These are phyloP conservation scores for Eristalis tenax DNA, from an alignment of 2,888 invertebrate species.

Conservation along the genomic window DNA sequence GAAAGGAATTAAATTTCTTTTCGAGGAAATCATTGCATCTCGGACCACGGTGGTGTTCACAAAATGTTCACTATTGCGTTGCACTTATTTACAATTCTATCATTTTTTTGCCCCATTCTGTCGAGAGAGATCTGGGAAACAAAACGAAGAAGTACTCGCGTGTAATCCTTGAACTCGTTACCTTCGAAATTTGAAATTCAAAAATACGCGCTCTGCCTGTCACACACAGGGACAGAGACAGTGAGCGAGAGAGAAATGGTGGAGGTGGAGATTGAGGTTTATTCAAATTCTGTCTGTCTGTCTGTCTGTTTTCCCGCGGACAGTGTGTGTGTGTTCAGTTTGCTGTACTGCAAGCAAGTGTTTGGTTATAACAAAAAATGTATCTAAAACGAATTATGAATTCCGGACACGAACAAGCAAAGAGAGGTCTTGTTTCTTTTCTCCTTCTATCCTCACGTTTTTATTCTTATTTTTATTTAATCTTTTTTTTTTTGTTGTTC, in stretches of 20 bases:
- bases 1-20: constrained; percentile 34
- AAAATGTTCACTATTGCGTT: neutral
- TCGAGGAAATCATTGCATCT: neutral
- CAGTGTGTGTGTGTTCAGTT: constrained; percentile 22
- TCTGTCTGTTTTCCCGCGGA: constrained; percentile 12
- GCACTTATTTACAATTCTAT: neutral
- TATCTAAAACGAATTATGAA: constrained; percentile 54
- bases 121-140: neutral
- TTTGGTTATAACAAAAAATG: constrained; percentile 48
- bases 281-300: constrained; percentile 58
- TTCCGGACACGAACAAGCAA: constrained; percentile 58
- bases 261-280: constrained; percentile 49
- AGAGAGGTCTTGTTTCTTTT: constrained; percentile 28
- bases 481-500: neutral
- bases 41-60: neutral
- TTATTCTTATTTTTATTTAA: neutral
- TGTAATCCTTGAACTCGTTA: constrained; percentile 71
- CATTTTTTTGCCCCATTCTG: neutral
- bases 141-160: constrained; percentile 6
- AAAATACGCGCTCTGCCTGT: constrained; percentile 18
- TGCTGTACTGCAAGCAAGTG: constrained; percentile 66
- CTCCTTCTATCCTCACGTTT: neutral
- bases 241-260: neutral
- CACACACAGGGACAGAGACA: neutral
- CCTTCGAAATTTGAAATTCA: constrained; percentile 71